phyloP scores from a whole-genome alignment of 2,113 vertebrate genomes.

The Heloderma charlesbogerti region DNA sequence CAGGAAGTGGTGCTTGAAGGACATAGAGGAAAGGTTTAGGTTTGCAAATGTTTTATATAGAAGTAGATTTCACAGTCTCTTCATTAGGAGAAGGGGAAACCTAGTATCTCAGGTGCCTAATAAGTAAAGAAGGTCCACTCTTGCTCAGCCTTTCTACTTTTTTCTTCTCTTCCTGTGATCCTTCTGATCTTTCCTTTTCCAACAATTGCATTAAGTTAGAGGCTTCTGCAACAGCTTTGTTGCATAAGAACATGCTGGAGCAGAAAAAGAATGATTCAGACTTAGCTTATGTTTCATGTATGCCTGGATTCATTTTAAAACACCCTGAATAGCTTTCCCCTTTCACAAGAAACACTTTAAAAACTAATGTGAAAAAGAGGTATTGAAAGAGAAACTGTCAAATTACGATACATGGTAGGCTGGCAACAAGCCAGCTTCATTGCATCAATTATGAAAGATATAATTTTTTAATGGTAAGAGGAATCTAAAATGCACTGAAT shows the following conservation, averaged over 20 bases:
- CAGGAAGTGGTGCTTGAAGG: not conserved
- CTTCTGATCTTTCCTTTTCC: not conserved
- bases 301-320: not conserved
- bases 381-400: not conserved
- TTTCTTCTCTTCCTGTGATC: not conserved
- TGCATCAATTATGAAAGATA: not conserved
- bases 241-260: not conserved
- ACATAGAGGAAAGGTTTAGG: not conserved
- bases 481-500: not conserved
- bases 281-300: accelerated
- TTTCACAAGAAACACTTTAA: not conserved
- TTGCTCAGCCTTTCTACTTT: not conserved
- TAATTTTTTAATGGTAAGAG: not conserved
- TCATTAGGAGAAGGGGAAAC: not conserved
- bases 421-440: not conserved
- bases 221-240: not conserved
- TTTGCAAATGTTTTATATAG: not conserved
- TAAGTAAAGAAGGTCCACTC: not conserved
- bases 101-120: not conserved
- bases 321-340: not conserved
- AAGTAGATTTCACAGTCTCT: not conserved
- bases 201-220: not conserved
- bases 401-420: not conserved
- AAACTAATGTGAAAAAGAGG: not conserved
- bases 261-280: not conserved